phyloP scores from a whole-genome alignment of 2,888 invertebrate species.

The Sycophila texana region DNA sequence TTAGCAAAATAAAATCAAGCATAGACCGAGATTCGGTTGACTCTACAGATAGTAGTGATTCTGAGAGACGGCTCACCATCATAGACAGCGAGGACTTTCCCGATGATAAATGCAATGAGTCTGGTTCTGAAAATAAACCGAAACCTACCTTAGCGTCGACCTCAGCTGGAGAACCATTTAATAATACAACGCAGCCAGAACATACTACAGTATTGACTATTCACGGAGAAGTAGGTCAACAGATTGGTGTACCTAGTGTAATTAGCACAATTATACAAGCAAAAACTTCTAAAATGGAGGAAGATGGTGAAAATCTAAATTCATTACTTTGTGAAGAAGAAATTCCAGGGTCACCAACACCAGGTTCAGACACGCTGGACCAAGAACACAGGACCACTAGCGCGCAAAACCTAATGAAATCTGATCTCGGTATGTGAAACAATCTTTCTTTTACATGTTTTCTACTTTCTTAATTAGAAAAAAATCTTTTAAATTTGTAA shows the following conservation, averaged over 20 bases:
- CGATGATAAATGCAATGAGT: conserved; percentile 58
- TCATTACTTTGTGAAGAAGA: conserved; percentile 92
- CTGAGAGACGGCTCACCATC: conserved; percentile 80
- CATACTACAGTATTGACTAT: neutral
- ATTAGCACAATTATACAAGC: conserved; percentile 12
- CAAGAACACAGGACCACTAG: conserved; percentile 60
- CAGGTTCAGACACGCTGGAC: conserved; percentile 76
- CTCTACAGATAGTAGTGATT: conserved; percentile 81
- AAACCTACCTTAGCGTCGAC: neutral
- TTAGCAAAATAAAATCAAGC: conserved; percentile 65
- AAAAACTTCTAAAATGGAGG: conserved; percentile 68
- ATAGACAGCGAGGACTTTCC: conserved; percentile 71
- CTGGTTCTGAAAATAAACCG: conserved; percentile 30
- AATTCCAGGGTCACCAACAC: conserved; percentile 92
- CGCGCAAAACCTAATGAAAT: conserved; percentile 49
- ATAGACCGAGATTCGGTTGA: conserved; percentile 76
- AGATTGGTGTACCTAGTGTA: conserved; percentile 9
- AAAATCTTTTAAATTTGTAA: neutral
- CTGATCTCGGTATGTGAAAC: conserved; percentile 46
- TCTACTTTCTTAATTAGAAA: neutral
- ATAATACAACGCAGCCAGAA: conserved; percentile 13
- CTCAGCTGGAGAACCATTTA: conserved; percentile 13
- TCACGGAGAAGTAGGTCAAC: conserved; percentile 17
- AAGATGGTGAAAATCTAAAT: conserved; percentile 82
- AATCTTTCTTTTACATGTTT: neutral